A percentile compares a stretch with the other conserved stretches of the same genome.
These are phyloP conservation scores for Xiphydria camelus DNA, from an alignment of 2,888 invertebrate species.

Conservation along the genomic window DNA sequence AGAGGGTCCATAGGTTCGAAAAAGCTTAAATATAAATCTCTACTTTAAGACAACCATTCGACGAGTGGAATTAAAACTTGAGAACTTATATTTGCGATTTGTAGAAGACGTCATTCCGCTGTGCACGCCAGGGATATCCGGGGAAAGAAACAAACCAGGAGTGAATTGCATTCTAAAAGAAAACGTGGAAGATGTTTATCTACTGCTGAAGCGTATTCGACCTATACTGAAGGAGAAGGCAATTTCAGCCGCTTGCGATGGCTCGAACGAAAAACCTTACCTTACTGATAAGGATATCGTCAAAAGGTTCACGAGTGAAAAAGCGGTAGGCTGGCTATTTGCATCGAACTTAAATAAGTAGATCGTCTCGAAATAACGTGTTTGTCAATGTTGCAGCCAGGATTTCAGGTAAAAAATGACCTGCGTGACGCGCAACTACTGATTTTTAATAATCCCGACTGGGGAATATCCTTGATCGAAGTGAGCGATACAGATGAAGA, in stretches of 20 bases:
- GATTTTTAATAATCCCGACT: conserved; percentile 71
- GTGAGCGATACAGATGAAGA: conserved; percentile 47
- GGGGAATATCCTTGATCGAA: conserved; percentile 69
- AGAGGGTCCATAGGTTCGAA: too few relatives aligned
- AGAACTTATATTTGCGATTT: conserved; percentile 37
- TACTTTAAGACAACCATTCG: too few relatives aligned
- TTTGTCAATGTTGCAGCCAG: conserved; percentile 55
- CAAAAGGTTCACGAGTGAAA: conserved; percentile 60
- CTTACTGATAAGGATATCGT: conserved; percentile 69
- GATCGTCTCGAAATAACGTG: conserved; percentile 4
- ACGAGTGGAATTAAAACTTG: too few relatives aligned
- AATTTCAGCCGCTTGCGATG: conserved; percentile 64
- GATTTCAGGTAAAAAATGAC: conserved; percentile 59
- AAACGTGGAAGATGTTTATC: conserved; percentile 66
- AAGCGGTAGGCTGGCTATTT: conserved; percentile 47
- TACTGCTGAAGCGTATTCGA: conserved; percentile 67
- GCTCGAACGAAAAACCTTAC: conserved; percentile 59
- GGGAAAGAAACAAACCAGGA: conserved; percentile 63
- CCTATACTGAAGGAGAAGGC: conserved; percentile 67
- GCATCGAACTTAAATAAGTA: background rate
- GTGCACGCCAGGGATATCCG: conserved; percentile 59
- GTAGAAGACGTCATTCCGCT: conserved; percentile 62
- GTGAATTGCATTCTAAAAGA: conserved; percentile 70
- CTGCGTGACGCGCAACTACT: conserved; percentile 71
- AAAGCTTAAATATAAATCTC: too few relatives aligned